Base-by-base conservation (phyloP, 2,113 vertebrate genomes). In the Passer domesticus region DNA sequence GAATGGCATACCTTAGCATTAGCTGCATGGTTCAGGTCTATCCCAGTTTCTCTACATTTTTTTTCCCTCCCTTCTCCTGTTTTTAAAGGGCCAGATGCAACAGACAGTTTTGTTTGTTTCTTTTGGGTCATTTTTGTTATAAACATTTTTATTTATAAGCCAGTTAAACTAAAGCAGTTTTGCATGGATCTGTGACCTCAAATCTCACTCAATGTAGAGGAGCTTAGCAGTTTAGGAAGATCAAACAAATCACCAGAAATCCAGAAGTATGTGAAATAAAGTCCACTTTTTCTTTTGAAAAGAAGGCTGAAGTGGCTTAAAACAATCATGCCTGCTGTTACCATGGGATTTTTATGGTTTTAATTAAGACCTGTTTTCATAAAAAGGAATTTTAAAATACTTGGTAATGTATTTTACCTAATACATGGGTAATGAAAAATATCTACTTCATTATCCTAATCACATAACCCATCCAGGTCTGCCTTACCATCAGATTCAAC, bases 151-250 rank as follows among this genome's bases (percentile, higher is more conserved):
- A 52, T 49, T 79, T 75, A 68, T n/a, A 96, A 92, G 72, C 56
- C 76, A 85, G 50, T 90, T 89, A 86, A 90, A 93, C 55, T 63
- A 88, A 86, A 92, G 77, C 60, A 89, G 33, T 96, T 95, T 89
- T 81, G 55, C 83, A 67, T 25, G 23, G 55, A 94, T 74, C 79
- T 74, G 44, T 74, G 60, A 86, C 59, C 91, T 94, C 72, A 93
- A 94, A 88, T 83, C 77, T 91, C 8, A 0, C 47, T 78, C 64
- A 68, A 8, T 6, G 17, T 6, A 89, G 80, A 94, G 5, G 10
- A 92, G 86, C 76, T 95, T 92, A 83, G 55, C 67, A 82, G 60
- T 95, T 89, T 78, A 91, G 58, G 52, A 87, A 96, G 91, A 95
- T 91, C 80, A 91, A 87, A 86, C 28, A 95, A 94, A 89, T 83